These are phyloP conservation scores for Pyrrhosoma nymphula DNA, from an alignment of 2,888 invertebrate genomes.

Conservation along the genomic window DNA sequence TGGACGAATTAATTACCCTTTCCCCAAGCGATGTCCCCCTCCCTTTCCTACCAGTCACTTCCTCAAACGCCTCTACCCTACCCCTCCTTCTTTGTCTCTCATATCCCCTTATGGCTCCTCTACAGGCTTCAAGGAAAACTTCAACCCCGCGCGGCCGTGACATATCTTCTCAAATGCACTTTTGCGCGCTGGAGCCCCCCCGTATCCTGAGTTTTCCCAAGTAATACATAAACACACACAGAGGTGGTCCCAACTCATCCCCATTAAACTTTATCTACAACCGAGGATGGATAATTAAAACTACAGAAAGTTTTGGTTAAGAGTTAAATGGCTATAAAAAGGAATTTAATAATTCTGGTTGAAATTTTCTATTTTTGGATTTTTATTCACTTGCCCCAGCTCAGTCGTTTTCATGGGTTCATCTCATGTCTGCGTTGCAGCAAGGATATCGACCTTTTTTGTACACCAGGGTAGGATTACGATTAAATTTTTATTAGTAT, in stretches of 20 bases:
- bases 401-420: background rate
- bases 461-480: too few relatives aligned
- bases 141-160: background rate
- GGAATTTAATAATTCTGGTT: background rate
- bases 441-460: too few relatives aligned
- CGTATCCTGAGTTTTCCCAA: background rate
- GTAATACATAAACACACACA: background rate
- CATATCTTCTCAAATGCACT: constrained; percentile 28
- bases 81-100: background rate
- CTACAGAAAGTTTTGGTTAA: background rate
- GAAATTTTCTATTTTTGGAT: too few relatives aligned
- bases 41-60: background rate
- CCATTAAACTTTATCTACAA: background rate
- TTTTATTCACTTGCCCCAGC: background rate
- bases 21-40: background rate
- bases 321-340: background rate
- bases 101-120: background rate
- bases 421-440: background rate
- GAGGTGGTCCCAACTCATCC: background rate
- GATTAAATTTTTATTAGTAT: too few relatives aligned
- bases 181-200: background rate
- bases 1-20: constrained; percentile 3
- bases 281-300: background rate
- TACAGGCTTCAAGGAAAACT: background rate
- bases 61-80: background rate